Percentiles rank a stretch among this genome's conserved stretches.
Conservation (phyloP, 2,113 vertebrate genomes). For the Pangasianodon gigas region DNA sequence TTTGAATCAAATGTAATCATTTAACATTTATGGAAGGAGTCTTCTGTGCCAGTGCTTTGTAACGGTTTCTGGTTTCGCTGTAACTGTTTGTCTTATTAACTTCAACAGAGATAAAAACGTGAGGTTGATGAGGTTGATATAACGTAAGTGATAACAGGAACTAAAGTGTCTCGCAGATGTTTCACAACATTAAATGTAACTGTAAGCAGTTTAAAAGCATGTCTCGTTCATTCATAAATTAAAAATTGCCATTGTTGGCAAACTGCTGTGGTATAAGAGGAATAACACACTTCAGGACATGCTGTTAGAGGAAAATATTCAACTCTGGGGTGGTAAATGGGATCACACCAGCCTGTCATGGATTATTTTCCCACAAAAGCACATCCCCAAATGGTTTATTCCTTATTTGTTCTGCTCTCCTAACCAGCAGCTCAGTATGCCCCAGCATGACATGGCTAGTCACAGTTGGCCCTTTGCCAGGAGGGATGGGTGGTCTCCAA, state of each 20-base stretch:
- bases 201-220: background rate
- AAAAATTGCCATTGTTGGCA: background rate
- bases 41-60: background rate
- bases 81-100: background rate
- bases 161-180: background rate
- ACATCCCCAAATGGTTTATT: background rate
- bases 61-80: background rate
- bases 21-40: background rate
- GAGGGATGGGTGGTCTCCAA: slow-evolving; percentile 71
- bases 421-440: slow-evolving; percentile 21
- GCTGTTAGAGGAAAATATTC: background rate
- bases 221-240: background rate
- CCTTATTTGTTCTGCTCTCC: background rate
- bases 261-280: background rate
- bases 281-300: background rate
- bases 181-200: background rate
- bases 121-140: background rate
- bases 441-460: slow-evolving; percentile 43
- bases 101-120: background rate
- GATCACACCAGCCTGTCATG: background rate
- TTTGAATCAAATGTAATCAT: too few species aligned
- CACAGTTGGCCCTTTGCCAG: slow-evolving; percentile 58
- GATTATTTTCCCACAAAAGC: background rate
- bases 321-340: background rate
- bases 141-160: background rate